Base-by-base conservation (phyloP, 2,797 vertebrate genomes). In the Ctenochaetus hawaiiensis region DNA sequence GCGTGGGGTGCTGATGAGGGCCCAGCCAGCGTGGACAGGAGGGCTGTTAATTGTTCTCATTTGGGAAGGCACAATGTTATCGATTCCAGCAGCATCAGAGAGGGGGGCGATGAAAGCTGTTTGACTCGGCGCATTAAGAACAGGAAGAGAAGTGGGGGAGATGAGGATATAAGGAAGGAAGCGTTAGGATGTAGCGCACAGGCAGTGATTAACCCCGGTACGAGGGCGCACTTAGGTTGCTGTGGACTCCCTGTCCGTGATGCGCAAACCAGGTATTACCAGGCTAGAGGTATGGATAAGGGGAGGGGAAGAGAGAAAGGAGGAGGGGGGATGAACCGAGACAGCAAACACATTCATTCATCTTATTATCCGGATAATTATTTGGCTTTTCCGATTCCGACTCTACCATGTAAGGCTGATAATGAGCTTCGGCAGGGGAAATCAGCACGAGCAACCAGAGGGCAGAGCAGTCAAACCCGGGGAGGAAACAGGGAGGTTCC, bases 61-160 rank as follows among this genome's bases (percentile, higher is more conserved):
- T 89, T 89, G 72, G 88, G 51, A 77, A 81, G 90, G 84, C 79
- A 91, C 90, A 87, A 80, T 88, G 82, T 89, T 93, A 94, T 95
- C 85, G 91, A 94, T 90, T 84, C 67, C 18, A 72, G 64, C 89
- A 72, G 66, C 88, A 89, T 83, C 78, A 67, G 8, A 62, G 81
- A 80, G 78, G 77, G 81, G 85, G 87, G 78, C 76, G 91, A 80
- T 77, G 90, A 87, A 62, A 78, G 87, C 73, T 75, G 76, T 77
- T 85, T 89, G 82, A 82, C 81, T 52, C 62, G 72, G 61, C 51
- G 61, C 70, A 30, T 78, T 62, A 80, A 79, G 78, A 77, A 77
- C 68, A 52, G 61, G 64, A 75, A 77, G 72, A 60, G 37, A 75
- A 49, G 45, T 22, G 51, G 48, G 71, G 71, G 64, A 18, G 51